Base-by-base conservation (phyloP, 2,113 vertebrate species). In the Xerus inauris region DNA sequence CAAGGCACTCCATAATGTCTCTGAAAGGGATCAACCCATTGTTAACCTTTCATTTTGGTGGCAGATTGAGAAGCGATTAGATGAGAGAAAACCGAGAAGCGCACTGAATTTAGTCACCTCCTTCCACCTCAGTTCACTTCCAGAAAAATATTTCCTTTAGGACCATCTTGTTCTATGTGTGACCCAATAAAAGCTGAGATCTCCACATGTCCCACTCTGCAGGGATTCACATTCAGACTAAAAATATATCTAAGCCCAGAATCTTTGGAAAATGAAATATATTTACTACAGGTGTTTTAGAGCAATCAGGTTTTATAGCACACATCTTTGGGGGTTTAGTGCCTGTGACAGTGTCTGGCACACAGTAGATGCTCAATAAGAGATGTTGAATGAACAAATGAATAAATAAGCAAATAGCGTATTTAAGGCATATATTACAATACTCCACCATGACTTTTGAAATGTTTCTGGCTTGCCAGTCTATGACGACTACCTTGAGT, bases 371-470 rank as follows among this genome's bases (percentile, higher is more conserved):
- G 32, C 47, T 42, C 32, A 79, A 4, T 67, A 79, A 54, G 72
- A 47, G 40, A 20, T 59, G 11, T 42, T 77, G 45, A 71, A 30
- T 14, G 40, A 42, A 38, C 57, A 59, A 79, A 47, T 45, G 75
- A 76, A n/a, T 19, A 20, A 35, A 64, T 59, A 6, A 86, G 57
- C 20, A 65, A 62, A 32, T 28, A 42, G 35, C 26, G 81, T 3
- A 30, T 38, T 85, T 64, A 62, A 88, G 57, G 30, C 38, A 67
- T 45, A 93, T 81, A 38, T 84, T 84, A 75, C 19, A 94, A 22
- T 57, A 79, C 42, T 75, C 76, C 57, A 62, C 17, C 59, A 35
- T 71, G 35, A 19, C 64, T 94, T 92, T 80, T 76, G 51, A 38
- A n/a, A 14, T 64, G 26, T 80, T 88, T 72, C 54, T 82, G 10